Percentiles rank a stretch among this genome's conserved stretches.
Evolutionary conservation across 1,140 invertebrate genomes (phyloP).

Genomic region (Formica exsecta): DNA sequence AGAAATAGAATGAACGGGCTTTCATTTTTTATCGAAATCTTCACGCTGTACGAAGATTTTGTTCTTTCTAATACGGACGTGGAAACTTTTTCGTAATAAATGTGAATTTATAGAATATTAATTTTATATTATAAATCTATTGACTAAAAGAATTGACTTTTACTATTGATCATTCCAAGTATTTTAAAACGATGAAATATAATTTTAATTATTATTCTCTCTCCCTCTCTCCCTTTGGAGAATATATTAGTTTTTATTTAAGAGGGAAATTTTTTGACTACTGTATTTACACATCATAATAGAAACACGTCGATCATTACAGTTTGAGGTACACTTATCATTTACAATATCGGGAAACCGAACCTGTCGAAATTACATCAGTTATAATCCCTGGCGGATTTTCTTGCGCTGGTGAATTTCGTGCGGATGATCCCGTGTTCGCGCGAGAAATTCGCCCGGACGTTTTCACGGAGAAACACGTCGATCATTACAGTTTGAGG

Average conservation of each 20-base stretch:
- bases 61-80: neutral
- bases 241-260: neutral
- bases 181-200: neutral
- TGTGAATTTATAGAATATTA: neutral
- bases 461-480: conserved; percentile 25
- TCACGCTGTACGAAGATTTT: neutral
- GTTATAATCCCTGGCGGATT: neutral
- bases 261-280: neutral
- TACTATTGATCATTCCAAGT: neutral
- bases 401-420: conserved; percentile 28
- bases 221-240: too few relatives aligned
- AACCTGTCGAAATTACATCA: neutral
- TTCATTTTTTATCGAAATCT: conserved; percentile 38
- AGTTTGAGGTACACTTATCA: neutral
- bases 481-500: too few relatives aligned
- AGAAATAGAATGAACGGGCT: conserved; percentile 1
- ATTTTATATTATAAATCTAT: neutral
- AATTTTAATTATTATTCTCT: neutral
- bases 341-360: neutral
- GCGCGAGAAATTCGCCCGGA: conserved; percentile 52
- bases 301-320: neutral
- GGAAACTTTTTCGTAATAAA: neutral
- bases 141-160: neutral
- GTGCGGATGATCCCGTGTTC: conserved; percentile 18
- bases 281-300: neutral